Base-by-base conservation (phyloP, 1,140 invertebrate species). In the Drosophila nannoptera region DNA sequence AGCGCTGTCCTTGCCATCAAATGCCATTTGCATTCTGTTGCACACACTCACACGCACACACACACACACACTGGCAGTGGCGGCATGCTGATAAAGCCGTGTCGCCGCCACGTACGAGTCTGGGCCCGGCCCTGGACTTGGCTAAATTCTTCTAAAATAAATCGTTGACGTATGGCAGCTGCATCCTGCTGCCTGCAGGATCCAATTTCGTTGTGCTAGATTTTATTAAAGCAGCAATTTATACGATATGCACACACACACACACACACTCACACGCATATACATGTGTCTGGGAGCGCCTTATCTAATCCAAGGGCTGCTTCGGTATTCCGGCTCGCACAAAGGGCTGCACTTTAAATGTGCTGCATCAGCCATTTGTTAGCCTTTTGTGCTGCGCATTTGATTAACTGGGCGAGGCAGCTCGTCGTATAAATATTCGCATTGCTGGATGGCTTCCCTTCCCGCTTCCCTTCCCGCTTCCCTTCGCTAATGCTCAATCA, bases 21-120 rank as follows among this genome's bases (percentile, higher is more conserved):
- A 71, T 52, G 69, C 67, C 77, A 84, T 84, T 77, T 84, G 81
- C 77, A 84, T 83, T 77, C 63, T 73, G 54, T 53, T 49, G 49
- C 62, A 53, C 55, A 40, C 46, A 53, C 54, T 43, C n/a, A n/a
- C n/a, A n/a, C n/a, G n/a, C n/a, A n/a, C n/a, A 22, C 22, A 3
- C 22, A 22, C 22, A 22, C 22, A 22, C 22, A 22, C 22, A 22
- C 22, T 22, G 22, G 3, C 22, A 22, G 22, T 22, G 22, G 22
- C n/a, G 11, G 38, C 36, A 43, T 45, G 58, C 73, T 81, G 77
- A 84, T 84, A 86, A 81, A 86, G 81, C 50, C 77, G 78, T 84
- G 77, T 46, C 63, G 67, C 66, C 45, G 63, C 55, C 43, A 31
- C n/a, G 52, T 42, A 14, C 40, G 45, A 38, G 36, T 22, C 50